Evolutionary conservation across 2,888 invertebrate genomes (phyloP).

Genomic region (Mythimna albipuncta): DNA sequence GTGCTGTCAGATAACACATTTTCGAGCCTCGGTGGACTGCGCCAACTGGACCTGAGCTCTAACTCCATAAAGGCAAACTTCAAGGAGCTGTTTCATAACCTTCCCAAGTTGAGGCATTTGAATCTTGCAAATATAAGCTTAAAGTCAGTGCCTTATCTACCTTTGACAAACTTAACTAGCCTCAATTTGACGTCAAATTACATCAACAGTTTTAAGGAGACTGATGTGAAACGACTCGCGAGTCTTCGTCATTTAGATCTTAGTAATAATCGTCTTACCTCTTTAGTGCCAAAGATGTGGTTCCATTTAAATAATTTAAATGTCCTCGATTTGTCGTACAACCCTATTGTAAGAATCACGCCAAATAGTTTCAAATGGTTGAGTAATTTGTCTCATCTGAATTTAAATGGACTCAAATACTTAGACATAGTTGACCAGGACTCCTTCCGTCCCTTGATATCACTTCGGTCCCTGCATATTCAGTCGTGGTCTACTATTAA

Average conservation of each 20-base stretch:
- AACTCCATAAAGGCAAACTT: conserved; percentile 96
- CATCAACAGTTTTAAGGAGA: conserved; percentile 93
- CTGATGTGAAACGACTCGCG: conserved; percentile 93
- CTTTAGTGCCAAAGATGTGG: conserved; percentile 94
- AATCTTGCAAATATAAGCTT: conserved; percentile 95
- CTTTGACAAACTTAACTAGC: conserved; percentile 94
- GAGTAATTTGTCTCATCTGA: conserved; percentile 93
- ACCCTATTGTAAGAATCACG: conserved; percentile 94
- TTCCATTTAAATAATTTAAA: conserved; percentile 93
- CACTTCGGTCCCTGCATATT: conserved; percentile 93
- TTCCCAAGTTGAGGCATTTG: conserved; percentile 95
- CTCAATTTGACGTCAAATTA: conserved; percentile 95
- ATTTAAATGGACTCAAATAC: conserved; percentile 93
- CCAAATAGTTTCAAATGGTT: conserved; percentile 93
- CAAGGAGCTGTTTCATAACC: conserved; percentile 96
- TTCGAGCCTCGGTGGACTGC: conserved; percentile 94
- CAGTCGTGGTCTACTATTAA: conserved; percentile 95
- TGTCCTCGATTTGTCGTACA: conserved; percentile 94
- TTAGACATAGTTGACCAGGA: conserved; percentile 94
- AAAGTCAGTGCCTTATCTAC: conserved; percentile 94
- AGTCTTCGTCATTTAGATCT: conserved; percentile 94
- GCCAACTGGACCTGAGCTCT: conserved; percentile 95
- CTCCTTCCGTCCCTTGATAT: conserved; percentile 93
- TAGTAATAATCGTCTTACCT: conserved; percentile 94
- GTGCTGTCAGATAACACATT: conserved; percentile 97